Percentiles rank a stretch among this genome's conserved stretches.
Evolutionary conservation across 2,888 invertebrate species (phyloP).

Genomic region (Camponotus fellah): DNA sequence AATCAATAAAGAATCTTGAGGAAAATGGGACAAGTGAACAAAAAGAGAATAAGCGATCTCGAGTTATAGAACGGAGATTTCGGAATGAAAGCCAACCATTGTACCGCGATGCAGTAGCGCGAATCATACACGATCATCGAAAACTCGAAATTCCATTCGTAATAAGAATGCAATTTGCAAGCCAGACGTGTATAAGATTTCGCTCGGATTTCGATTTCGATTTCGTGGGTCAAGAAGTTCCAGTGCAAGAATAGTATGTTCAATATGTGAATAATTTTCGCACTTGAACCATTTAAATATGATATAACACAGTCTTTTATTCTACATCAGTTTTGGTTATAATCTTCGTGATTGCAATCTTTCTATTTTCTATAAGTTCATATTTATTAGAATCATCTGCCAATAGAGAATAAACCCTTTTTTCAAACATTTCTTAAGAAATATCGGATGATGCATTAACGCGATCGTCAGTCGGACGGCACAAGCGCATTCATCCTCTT

Average conservation of each 20-base stretch:
- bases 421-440: not conserved
- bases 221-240: not conserved
- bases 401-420: not conserved
- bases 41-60: slow-evolving; percentile 27
- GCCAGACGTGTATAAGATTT: slow-evolving; percentile 28
- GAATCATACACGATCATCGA: slow-evolving; percentile 42
- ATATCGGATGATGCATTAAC: slow-evolving; percentile 21
- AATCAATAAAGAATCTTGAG: slow-evolving; percentile 43
- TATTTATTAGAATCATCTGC: not conserved
- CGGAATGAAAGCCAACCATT: slow-evolving; percentile 34
- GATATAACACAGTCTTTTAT: not conserved
- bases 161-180: slow-evolving; percentile 35
- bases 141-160: slow-evolving; percentile 30
- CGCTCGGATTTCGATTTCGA: slow-evolving; percentile 23
- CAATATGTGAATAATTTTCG: not conserved
- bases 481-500: slow-evolving; percentile 33
- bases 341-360: not conserved
- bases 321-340: slow-evolving; percentile 1
- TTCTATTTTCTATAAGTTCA: not conserved
- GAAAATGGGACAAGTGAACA: slow-evolving; percentile 34
- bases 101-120: slow-evolving; percentile 39
- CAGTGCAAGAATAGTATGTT: not conserved
- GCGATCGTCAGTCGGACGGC: not conserved
- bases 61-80: slow-evolving; percentile 45
- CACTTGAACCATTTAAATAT: not conserved